Conservation (phyloP, 2,888 invertebrate species). For the Sisyra nigra region DNA sequence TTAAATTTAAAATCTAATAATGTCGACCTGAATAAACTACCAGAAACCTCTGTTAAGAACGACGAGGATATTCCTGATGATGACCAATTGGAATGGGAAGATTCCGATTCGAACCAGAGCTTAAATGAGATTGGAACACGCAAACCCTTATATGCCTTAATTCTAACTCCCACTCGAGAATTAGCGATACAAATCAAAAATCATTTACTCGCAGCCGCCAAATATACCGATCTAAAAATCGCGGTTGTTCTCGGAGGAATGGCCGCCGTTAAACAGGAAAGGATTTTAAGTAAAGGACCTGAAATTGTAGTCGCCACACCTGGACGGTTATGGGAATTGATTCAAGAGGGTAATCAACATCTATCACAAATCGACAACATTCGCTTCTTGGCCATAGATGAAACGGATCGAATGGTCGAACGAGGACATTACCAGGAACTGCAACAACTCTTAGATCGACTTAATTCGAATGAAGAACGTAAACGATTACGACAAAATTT, state of each 20-base stretch:
- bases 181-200: conserved; percentile 86
- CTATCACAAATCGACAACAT: conserved; percentile 53
- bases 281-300: conserved; percentile 65
- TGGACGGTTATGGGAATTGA: conserved; percentile 89
- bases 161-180: conserved; percentile 92
- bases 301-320: conserved; percentile 96
- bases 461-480: conserved; percentile 53
- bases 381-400: conserved; percentile 82
- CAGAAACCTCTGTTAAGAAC: conserved; percentile 5
- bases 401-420: conserved; percentile 97
- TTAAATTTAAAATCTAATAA: conserved; percentile 48
- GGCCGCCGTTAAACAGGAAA: conserved; percentile 83
- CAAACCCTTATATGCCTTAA: conserved; percentile 61
- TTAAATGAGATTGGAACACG: not conserved
- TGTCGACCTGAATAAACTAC: conserved; percentile 3
- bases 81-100: not conserved
- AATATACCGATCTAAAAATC: conserved; percentile 59
- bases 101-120: not conserved
- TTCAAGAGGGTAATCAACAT: conserved; percentile 62
- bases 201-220: conserved; percentile 64
- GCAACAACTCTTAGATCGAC: conserved; percentile 55
- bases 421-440: conserved; percentile 91
- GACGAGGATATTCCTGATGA: conserved; percentile 6
- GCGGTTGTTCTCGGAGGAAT: conserved; percentile 88
- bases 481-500: conserved; percentile 68